Base-by-base conservation (phyloP, 2,113 vertebrate species). In the Galeopterus variegatus region DNA sequence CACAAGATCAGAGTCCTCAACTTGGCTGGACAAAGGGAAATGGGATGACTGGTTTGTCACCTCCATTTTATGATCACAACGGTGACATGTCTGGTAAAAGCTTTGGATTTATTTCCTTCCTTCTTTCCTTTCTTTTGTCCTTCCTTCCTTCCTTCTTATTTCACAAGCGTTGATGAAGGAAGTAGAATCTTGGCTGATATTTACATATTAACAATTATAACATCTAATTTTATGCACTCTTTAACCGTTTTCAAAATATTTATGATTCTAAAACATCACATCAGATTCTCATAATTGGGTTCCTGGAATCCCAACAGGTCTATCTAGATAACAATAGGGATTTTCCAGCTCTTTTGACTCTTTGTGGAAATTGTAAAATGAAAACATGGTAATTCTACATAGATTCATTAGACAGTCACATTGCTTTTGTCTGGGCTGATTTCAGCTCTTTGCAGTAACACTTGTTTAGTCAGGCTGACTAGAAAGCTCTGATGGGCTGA, bases 1-100 rank as follows among this genome's bases (percentile, higher is more conserved):
- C 97, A 96, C 93, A 95, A 76, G 98, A 98, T 89, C 67, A 95
- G 6, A 97, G 96, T 82, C 91, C 95, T 26, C 79, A 77, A 14
- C 36, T 97, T 65, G 93, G 88, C 3, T 99, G 99, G 99, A 98
- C 54, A 88, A 99, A 98, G 98, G 99, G 98, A 80, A 98, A 97
- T 62, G 98, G 99, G 26, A 52, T 31, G 3, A 97, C 62, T 60
- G 26, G 45, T 41, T 60, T 72, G 2, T 98, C 97, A 62, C 94
- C 97, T 62, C 99, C 99, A 0, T 96, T 97, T 65, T 95, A 75
- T 48, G 99, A 99, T 97, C 99, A 99, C 96, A 98, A 0, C 11
- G 98, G 98, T 65, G 98, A 98, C 67, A 64, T 65, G 10, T 98
- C 98, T 98, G 99, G 99, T 99, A 98, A 98, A 96, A 85, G 12